phyloP scores from a whole-genome alignment of 2,797 vertebrate genomes.

The Sparidentex hasta region DNA sequence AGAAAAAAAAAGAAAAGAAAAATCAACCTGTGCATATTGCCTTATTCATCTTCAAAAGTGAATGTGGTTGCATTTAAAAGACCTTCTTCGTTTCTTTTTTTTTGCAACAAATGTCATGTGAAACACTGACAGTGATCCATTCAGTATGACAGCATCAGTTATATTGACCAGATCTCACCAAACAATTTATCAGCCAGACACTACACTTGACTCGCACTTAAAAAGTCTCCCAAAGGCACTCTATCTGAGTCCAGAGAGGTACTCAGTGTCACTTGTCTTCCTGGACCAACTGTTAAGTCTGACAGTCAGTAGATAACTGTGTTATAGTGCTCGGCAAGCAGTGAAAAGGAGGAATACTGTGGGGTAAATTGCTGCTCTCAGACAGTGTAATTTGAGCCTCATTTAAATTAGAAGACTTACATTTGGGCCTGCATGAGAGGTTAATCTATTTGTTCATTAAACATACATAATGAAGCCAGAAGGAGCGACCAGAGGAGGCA shows the following conservation, averaged over 20 bases:
- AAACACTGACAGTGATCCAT: slow-evolving; percentile 36
- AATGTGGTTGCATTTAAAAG: slow-evolving; percentile 40
- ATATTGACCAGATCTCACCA: slow-evolving; percentile 48
- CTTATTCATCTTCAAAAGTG: slow-evolving; percentile 39
- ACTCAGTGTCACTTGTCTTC: slow-evolving; percentile 58
- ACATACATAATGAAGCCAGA: slow-evolving; percentile 60
- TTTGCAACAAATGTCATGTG: slow-evolving; percentile 6
- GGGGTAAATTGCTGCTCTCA: slow-evolving; percentile 44
- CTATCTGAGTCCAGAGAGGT: slow-evolving; percentile 42
- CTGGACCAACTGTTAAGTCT: slow-evolving; percentile 50
- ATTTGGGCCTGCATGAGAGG: slow-evolving; percentile 47
- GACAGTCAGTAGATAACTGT: slow-evolving; percentile 56
- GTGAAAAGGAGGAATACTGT: slow-evolving; percentile 22
- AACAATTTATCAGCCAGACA: slow-evolving; percentile 51
- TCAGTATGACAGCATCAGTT: slow-evolving; percentile 31
- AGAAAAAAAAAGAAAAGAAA: slow-evolving; percentile 12
- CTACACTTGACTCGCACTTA: slow-evolving; percentile 28
- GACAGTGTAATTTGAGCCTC: slow-evolving; percentile 43
- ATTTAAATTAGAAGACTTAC: slow-evolving; percentile 62
- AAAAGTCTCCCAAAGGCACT: slow-evolving; percentile 41
- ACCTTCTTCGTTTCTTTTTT: neutral
- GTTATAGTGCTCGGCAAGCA: slow-evolving; percentile 29
- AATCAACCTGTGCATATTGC: slow-evolving; percentile 18
- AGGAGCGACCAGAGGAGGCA: slow-evolving; percentile 47
- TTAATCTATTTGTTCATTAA: slow-evolving; percentile 70